A percentile compares a stretch with the other conserved stretches of the same genome.
Evolutionary conservation across 37 sponge, comb jelly and placozoan genomes (phyloP).

Genomic region (Aplysina aerophoba): DNA sequence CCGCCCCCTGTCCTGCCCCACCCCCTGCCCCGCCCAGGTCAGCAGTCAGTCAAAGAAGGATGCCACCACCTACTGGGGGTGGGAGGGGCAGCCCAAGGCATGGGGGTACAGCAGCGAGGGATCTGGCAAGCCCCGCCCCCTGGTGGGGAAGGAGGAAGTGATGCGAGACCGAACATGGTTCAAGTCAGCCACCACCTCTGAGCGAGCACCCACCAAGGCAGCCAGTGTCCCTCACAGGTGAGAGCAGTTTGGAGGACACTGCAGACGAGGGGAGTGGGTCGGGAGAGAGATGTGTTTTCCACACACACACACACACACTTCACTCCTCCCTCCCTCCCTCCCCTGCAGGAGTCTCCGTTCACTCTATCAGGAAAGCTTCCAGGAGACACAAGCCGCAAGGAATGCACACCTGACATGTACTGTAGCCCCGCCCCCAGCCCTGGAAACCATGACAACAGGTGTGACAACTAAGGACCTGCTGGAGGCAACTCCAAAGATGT

Average conservation of each 20-base stretch:
- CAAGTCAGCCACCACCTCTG: background rate
- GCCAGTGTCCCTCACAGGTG: background rate
- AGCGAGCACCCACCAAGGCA: background rate
- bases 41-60: conserved; percentile 8
- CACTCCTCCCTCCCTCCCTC: background rate
- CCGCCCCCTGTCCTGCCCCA: too few relatives aligned
- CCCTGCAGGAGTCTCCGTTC: background rate
- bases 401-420: background rate
- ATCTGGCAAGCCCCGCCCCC: conserved; percentile 7
- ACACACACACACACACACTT: too few relatives aligned
- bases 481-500: conserved; percentile 13
- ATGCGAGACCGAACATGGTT: conserved; percentile 28
- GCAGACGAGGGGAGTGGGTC: too few relatives aligned
- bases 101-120: conserved; percentile 24
- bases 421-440: background rate
- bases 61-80: conserved; percentile 24
- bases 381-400: background rate
- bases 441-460: conserved; percentile 28
- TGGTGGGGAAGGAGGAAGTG: conserved; percentile 1
- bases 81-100: conserved; percentile 21
- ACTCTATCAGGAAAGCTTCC: background rate
- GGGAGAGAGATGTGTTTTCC: too few relatives aligned
- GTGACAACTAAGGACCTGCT: conserved; percentile 1
- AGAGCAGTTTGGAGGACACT: too few relatives aligned
- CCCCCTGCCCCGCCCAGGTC: too few relatives aligned